Evolutionary conservation across 2,888 invertebrate species (phyloP).

Genomic region (Chouioia cunea): DNA sequence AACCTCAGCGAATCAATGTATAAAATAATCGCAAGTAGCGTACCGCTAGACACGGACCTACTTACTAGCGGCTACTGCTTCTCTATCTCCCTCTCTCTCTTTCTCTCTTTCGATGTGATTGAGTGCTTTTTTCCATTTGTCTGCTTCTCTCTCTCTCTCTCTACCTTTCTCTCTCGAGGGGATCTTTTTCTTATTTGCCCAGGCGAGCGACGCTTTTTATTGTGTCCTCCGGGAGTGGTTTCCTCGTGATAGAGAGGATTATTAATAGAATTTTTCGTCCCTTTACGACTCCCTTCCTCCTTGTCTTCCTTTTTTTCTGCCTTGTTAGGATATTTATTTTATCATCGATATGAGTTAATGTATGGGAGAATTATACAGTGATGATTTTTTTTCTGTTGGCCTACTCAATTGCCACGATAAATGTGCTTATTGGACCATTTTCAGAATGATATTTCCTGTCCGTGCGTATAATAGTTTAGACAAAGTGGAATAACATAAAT

Average conservation of each 20-base stretch:
- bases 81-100: constrained; percentile 5
- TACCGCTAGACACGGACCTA: constrained; percentile 15
- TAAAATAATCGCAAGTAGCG: constrained; percentile 34
- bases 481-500: no score
- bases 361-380: background rate
- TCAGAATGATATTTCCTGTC: no score
- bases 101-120: constrained; percentile 13
- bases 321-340: no score
- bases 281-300: constrained; percentile 23
- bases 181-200: constrained; percentile 46
- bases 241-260: constrained; percentile 42
- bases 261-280: constrained; percentile 45
- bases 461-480: no score
- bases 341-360: no score
- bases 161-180: constrained; percentile 37
- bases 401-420: no score
- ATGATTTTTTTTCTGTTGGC: no score
- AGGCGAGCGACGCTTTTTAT: constrained; percentile 32
- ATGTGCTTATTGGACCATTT: no score
- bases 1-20: constrained; percentile 27
- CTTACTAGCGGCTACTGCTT: constrained; percentile 2
- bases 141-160: constrained; percentile 3
- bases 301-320: background rate
- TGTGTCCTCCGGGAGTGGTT: constrained; percentile 46
- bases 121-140: constrained; percentile 23